A percentile compares a stretch with the other conserved stretches of the same genome.
These are phyloP conservation scores for Pseudochromis fuscus DNA, from an alignment of 2,797 vertebrate species.

Conservation along the genomic window DNA sequence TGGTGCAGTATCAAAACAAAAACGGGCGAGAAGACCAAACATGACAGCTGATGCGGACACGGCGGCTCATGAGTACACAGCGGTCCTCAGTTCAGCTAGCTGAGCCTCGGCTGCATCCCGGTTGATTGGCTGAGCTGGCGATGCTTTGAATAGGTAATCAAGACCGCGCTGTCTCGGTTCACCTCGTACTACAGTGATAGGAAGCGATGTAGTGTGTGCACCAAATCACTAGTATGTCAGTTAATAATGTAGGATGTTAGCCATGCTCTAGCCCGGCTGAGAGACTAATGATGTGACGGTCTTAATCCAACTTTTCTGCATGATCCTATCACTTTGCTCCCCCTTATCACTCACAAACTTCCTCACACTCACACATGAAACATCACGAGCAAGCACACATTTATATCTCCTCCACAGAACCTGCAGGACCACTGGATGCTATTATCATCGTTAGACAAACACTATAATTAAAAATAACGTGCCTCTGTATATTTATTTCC, in stretches of 20 bases:
- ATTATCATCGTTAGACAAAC: constrained; percentile 43
- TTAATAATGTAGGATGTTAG: constrained; percentile 59
- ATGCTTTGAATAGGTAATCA: constrained; percentile 66
- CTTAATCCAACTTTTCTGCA: constrained; percentile 19
- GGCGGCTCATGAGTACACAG: no score
- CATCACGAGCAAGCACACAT: not conserved
- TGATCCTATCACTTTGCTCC: constrained; percentile 21
- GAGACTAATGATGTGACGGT: constrained; percentile 61
- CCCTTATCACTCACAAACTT: constrained; percentile 10
- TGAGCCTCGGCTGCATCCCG: constrained; percentile 21
- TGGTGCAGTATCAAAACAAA: constrained; percentile 31
- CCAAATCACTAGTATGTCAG: constrained; percentile 28
- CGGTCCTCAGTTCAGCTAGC: no score
- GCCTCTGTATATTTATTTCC: constrained; percentile 39
- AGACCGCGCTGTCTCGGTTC: constrained; percentile 25
- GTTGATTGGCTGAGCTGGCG: constrained; percentile 46
- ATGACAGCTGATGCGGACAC: constrained; percentile 10
- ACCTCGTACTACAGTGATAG: constrained; percentile 14
- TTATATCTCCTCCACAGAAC: not conserved
- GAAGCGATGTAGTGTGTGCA: constrained; percentile 29
- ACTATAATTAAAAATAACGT: constrained; percentile 56
- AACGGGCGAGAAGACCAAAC: constrained; percentile 8
- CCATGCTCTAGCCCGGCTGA: constrained; percentile 11
- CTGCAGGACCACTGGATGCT: constrained; percentile 7
- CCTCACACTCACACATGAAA: not conserved